Base-by-base conservation (phyloP, 2,888 invertebrate genomes). In the Ormyrus rosae region DNA sequence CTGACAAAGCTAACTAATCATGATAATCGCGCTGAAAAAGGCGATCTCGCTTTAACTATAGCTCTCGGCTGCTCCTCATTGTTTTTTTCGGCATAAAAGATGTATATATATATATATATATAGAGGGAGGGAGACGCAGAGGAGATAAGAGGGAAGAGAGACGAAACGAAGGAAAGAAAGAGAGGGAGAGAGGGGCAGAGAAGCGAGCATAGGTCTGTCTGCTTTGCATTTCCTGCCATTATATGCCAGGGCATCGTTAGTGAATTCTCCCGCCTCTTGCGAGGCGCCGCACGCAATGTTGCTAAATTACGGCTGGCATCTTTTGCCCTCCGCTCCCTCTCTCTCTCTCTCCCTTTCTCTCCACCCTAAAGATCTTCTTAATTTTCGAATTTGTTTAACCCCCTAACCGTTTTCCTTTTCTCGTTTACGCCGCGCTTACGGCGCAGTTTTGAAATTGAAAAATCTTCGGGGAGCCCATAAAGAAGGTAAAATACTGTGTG, bases 191-290 rank as follows among this genome's bases (percentile, higher is more conserved):
- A 19, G 19, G 19, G 19, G 19, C 19, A 19, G 19, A 19, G 19
- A 19, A 19, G 46, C 53, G 13, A 60, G 61, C 46, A 61, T 67
- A 51, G 50, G 60, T 60, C 61, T 51, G 64, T 65, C 72, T 79
- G 78, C 84, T 84, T 86, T 85, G 84, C 85, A 84, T 86, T 85
- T 86, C 84, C 84, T 85, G 83, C 82, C 82, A 84, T 85, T 86
- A 86, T 78, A 64, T 74, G 83, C 79, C 81, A 84, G 82, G 80
- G 75, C 84, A 84, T 85, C 84, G 85, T 86, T 85, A 84, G 84
- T 82, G 63, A 80, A 64, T 79, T 67, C 64, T 67, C 50, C 34
- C 67, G 46, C 48, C 64, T 55, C 64, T 75, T 78, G 78, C 70
- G 65, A 63, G 58, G 48, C 82, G 75, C 73, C 81, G 74, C 85